Evolutionary conservation across 2,797 vertebrate species (phyloP).

Genomic region (Dicrostonyx torquatus): DNA sequence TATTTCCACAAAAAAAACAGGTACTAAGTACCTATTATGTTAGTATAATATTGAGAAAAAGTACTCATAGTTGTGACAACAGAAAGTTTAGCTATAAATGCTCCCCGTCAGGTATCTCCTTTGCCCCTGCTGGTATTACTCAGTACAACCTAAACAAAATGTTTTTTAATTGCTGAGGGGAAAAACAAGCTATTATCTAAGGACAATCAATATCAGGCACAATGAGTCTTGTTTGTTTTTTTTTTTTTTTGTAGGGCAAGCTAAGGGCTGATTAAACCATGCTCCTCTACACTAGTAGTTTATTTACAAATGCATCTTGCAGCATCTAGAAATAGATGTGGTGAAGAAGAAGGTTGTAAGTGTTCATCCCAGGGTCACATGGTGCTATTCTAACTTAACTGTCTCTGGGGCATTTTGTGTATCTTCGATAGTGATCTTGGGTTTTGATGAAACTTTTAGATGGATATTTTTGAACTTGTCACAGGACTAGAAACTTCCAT

Average conservation of each 20-base stretch:
- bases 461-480: background rate
- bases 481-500: background rate
- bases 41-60: background rate
- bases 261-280: background rate
- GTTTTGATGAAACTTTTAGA: background rate
- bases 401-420: background rate
- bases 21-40: background rate
- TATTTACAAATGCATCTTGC: background rate
- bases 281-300: background rate
- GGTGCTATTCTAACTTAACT: background rate
- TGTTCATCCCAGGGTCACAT: background rate
- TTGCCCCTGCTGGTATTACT: fast-evolving
- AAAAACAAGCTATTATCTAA: background rate
- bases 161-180: background rate
- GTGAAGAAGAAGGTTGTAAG: background rate
- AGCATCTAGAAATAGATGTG: background rate
- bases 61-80: background rate
- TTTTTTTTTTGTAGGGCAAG: background rate
- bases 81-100: background rate
- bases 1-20: background rate
- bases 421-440: background rate
- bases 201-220: background rate
- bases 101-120: background rate
- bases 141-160: background rate
- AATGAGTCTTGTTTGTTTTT: background rate